Conservation (phyloP, 2,888 invertebrate genomes). For the Cremastinae sp. region DNA sequence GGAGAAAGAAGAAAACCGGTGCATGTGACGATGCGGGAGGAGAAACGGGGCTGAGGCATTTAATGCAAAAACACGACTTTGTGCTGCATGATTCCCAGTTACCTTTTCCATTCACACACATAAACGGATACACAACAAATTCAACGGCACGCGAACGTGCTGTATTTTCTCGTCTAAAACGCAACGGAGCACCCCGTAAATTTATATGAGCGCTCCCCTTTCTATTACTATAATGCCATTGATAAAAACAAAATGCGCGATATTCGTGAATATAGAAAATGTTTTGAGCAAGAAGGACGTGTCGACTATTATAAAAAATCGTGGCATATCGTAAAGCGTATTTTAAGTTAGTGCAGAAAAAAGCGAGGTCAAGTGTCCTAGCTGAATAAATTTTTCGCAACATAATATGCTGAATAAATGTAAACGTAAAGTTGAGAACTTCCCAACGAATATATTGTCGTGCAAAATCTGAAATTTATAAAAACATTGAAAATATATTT, state of each 20-base stretch:
- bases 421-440: too few relatives aligned
- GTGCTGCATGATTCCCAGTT: conserved; percentile 29
- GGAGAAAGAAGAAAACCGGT: conserved; percentile 9
- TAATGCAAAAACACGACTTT: conserved; percentile 48
- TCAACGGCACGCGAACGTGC: too few relatives aligned
- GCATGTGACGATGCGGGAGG: conserved; percentile 9
- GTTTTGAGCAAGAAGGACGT: background rate
- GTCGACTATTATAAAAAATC: too few relatives aligned
- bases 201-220: conserved; percentile 21
- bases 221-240: background rate
- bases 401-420: too few relatives aligned
- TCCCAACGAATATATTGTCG: too few relatives aligned
- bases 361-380: too few relatives aligned
- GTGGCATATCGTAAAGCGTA: too few relatives aligned
- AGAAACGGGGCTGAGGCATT: conserved; percentile 47
- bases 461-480: too few relatives aligned
- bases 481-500: too few relatives aligned
- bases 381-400: too few relatives aligned
- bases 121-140: background rate
- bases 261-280: conserved; percentile 1
- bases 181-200: conserved; percentile 22
- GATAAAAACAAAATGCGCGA: conserved; percentile 35
- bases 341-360: too few relatives aligned
- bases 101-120: conserved; percentile 15
- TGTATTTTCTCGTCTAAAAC: conserved; percentile 5